Evolutionary conservation across 2,888 invertebrate genomes (phyloP), one percentile per base, ranked within the genome.

Genomic region (Trichopria drosophilae): DNA sequence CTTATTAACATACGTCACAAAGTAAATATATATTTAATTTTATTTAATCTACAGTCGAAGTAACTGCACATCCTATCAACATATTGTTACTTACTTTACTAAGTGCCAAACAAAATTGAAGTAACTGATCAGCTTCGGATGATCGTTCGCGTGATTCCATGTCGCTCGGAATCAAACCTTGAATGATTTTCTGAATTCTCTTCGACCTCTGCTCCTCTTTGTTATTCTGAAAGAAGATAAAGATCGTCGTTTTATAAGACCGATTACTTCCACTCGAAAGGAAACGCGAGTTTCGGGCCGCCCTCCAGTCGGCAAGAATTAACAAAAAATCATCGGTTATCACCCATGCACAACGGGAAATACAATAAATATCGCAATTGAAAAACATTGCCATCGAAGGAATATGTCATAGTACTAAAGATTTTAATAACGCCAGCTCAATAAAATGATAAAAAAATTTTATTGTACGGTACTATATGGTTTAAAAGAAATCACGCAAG

Each of bases 21-120:
- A n/a, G n/a, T n/a, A n/a, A n/a, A n/a, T n/a, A n/a, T n/a, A n/a
- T n/a, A n/a, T n/a, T n/a, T n/a, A n/a, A n/a, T n/a, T n/a, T n/a
- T n/a, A n/a, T n/a, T n/a, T n/a, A n/a, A n/a, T n/a, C n/a, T n/a
- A n/a, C n/a, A n/a, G n/a, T n/a, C n/a, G n/a, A n/a, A n/a, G n/a
- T n/a, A n/a, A n/a, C n/a, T n/a, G n/a, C n/a, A n/a, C n/a, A n/a
- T n/a, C n/a, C n/a, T n/a, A n/a, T n/a, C n/a, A 36, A 37, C 2
- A 37, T 23, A 15, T 4, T 13, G 12, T 45, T 10, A 42, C 43
- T 55, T 62, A 77, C 78, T 72, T 77, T 75, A 49, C 68, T 73
- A 32, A 77, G 69, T 53, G 73, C 72, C 50, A 73, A 68, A 28
- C 76, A 75, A 62, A 78, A 78, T 36, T 76, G 70, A 45, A 77